Conservation (phyloP, 2,113 vertebrate species). For the Smithornis capensis region DNA sequence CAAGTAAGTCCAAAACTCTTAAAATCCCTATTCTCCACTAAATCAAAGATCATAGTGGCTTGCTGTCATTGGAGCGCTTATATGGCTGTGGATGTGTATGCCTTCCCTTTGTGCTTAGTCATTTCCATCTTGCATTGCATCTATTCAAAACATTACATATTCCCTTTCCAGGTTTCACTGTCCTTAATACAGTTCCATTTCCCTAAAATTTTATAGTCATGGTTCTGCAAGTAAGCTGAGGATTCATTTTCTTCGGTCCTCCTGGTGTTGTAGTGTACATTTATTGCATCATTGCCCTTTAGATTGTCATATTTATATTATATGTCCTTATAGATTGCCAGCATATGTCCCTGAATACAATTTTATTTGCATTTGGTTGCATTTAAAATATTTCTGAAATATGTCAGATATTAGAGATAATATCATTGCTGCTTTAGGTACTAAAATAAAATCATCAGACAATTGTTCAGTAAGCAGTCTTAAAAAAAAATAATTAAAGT, state of each 20-base stretch:
- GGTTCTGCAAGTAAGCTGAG: background rate
- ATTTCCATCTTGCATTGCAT: background rate
- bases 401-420: constrained; percentile 1
- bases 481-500: background rate
- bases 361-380: constrained; percentile 39
- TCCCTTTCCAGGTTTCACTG: background rate
- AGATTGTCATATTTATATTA: background rate
- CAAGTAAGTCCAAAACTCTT: background rate
- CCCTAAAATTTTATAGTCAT: background rate
- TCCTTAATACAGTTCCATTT: background rate
- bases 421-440: constrained; percentile 18
- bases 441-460: constrained; percentile 5
- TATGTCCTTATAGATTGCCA: background rate
- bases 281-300: background rate
- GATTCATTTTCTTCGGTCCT: background rate
- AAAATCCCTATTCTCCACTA: background rate
- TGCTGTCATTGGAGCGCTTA: background rate
- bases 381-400: constrained; percentile 39
- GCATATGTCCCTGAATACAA: background rate
- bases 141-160: background rate
- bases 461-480: constrained; percentile 21
- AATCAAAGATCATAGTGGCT: background rate
- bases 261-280: background rate
- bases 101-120: background rate
- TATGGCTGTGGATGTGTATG: background rate